Base-by-base conservation (phyloP, 2,113 vertebrate genomes). In the Manacus vitellinus region DNA sequence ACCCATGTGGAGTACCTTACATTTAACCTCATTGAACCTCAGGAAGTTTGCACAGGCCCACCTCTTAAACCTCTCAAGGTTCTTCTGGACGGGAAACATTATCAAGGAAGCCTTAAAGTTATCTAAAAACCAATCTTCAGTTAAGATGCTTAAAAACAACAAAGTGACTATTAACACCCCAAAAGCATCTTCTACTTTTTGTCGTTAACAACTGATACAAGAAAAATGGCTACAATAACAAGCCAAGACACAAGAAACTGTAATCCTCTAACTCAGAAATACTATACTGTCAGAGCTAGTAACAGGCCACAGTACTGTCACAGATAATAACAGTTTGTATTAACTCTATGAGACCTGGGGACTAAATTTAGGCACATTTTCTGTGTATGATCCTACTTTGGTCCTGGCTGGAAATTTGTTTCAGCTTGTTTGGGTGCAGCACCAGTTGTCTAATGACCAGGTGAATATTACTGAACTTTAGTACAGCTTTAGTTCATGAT, bases 361-460 rank as follows among this genome's bases (percentile, higher is more conserved):
- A 52, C 30, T 44, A 71, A 62, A 15, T 12, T 33, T 54, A 22
- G 3, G 0, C 33, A 21, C 4, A 2, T 27, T 19, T 77, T 80
- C 37, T 41, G 2, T 46, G 39, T n/a, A 37, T 70, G 8, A 2
- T 13, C 7, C 54, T 41, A 10, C 17, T 41, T 20, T 35, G 19
- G 3, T 59, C 15, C 65, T 73, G 13, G 9, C 3, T 73, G 23
- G 30, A 81, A 35, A 5, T 62, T 77, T 80, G 7, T 25, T 66
- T 81, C 58, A 74, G 13, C 5, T 62, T 37, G 2, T 90, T 88
- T 79, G 35, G 3, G 3, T 85, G 18, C 17, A 85, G 41, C 8
- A 81, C 4, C 4, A 8, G 8, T 30, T 81, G 17, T 14, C 7
- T 62, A 58, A 67, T 2, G 2, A 55, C 6, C 5, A 37, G 0